Evolutionary conservation across 1,140 invertebrate species (phyloP).

Genomic region (Psilanteris sp.): DNA sequence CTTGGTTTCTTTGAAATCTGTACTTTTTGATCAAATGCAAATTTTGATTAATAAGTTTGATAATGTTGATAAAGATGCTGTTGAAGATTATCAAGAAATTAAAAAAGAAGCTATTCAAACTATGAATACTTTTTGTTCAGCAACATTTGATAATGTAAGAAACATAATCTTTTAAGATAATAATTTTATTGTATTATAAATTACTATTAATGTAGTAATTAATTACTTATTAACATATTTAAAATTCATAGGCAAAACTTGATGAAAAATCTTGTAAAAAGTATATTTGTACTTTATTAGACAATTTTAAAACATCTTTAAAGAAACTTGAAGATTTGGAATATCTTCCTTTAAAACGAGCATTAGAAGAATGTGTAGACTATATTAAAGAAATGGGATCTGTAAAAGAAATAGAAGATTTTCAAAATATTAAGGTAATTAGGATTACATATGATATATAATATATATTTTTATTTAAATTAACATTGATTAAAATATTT

Average conservation of each 20-base stretch:
- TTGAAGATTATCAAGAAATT: conserved; percentile 35
- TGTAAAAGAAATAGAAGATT: conserved; percentile 74
- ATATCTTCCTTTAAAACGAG: conserved; percentile 71
- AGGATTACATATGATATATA: no score
- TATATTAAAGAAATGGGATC: conserved; percentile 76
- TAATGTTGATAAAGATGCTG: conserved; percentile 17
- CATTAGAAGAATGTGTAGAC: conserved; percentile 70
- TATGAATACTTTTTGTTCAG: conserved; percentile 31
- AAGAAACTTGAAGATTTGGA: conserved; percentile 72
- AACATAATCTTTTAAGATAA: not conserved
- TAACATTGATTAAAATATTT: no score
- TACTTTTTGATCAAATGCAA: conserved; percentile 36
- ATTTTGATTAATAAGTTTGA: conserved; percentile 42
- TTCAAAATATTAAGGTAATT: conserved; percentile 75
- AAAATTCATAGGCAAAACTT: no score
- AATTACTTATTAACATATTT: no score
- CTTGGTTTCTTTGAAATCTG: conserved; percentile 20
- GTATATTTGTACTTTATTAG: conserved; percentile 52
- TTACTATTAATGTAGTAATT: no score
- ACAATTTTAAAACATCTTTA: conserved; percentile 67
- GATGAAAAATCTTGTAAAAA: no score
- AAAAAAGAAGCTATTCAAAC: conserved; percentile 18
- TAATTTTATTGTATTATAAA: no score
- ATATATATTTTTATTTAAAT: no score
- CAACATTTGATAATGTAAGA: conserved; percentile 14